A percentile compares a stretch with the other conserved stretches of the same genome.
phyloP scores from a whole-genome alignment of 2,888 invertebrate species.

The Oxycera nigricornis region DNA sequence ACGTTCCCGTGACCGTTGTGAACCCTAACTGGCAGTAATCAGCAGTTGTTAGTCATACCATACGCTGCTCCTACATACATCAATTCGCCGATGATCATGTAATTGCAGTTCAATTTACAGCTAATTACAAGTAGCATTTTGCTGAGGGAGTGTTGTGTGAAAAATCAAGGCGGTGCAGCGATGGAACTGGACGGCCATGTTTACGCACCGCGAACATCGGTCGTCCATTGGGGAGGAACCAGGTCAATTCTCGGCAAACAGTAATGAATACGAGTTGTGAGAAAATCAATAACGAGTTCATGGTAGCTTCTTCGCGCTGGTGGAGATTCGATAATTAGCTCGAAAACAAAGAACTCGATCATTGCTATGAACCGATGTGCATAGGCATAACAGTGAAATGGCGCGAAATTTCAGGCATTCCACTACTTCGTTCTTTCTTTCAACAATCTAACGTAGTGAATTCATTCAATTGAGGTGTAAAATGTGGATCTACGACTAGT shows the following conservation, averaged over 20 bases:
- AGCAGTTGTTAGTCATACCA: background rate
- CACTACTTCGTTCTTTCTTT: too few species aligned
- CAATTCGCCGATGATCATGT: background rate
- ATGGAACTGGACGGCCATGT: background rate
- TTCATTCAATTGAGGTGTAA: too few species aligned
- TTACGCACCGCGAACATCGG: background rate
- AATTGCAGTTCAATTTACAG: conserved; percentile 4
- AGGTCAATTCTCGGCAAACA: background rate
- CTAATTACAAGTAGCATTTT: conserved; percentile 11
- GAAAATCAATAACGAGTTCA: background rate
- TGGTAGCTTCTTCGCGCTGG: background rate
- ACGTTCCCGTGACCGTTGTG: background rate
- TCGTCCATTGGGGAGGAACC: background rate
- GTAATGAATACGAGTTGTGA: background rate
- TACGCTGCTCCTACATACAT: background rate
- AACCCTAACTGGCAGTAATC: conserved; percentile 8
- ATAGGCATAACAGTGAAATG: too few species aligned
- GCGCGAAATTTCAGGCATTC: too few species aligned
- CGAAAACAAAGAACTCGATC: too few species aligned
- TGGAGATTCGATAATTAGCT: too few species aligned
- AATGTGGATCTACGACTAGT: too few species aligned
- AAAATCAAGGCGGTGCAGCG: background rate
- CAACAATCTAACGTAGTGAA: too few species aligned
- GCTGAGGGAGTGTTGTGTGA: background rate
- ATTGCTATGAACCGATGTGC: too few species aligned